Base-by-base conservation (phyloP, 2,888 invertebrate species). In the Latrodectus hesperus region DNA sequence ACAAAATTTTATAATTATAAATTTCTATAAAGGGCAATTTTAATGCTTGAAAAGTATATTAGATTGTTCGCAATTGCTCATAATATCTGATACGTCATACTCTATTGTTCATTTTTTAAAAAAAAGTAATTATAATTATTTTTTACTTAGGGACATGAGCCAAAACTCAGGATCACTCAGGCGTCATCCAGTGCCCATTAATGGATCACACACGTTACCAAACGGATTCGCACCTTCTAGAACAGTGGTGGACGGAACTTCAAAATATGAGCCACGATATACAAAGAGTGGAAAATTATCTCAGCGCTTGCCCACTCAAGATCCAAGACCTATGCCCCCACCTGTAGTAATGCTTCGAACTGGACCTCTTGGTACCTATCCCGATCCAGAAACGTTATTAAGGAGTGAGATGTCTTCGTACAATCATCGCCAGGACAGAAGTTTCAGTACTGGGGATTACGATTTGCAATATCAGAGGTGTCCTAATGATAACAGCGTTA, bases 341-440 rank as follows among this genome's bases (percentile, higher is more conserved):
- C 87, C 87, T 5, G 82, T 81, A 11, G 82, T 87, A 1, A 77
- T 77, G 82, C 74, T 87, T 0, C 72, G 87, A 55, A 87, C 87
- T 11, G 87, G 87, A 9, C 87, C 82, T 17, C 73, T 87, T 8
- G 87, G 87, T 4, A 78, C 77, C 2, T 87, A 87, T 16, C 87
- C 87, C 0, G 87, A 87, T 64, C 53, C 82, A 3, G 86, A 86
- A 72, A 86, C 81, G 9, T 67, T 86, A 12, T 81, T 81, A 49
- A 38, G 67, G 6, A 51, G 75, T 1, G 81, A 86, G 68, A 71
- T 81, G 52, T 38, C 81, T 1, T 17, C 70, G 5, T 73, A 22
- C 52, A 55, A 81, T n/a, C 67, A 71, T 17, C 60, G 71, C 6
- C 84, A 65, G n/a, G 60, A 60, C 51, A 73, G 73, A 9, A 81